Base-by-base conservation (phyloP, 2,888 invertebrate genomes). In the Lydus trimaculatus region DNA sequence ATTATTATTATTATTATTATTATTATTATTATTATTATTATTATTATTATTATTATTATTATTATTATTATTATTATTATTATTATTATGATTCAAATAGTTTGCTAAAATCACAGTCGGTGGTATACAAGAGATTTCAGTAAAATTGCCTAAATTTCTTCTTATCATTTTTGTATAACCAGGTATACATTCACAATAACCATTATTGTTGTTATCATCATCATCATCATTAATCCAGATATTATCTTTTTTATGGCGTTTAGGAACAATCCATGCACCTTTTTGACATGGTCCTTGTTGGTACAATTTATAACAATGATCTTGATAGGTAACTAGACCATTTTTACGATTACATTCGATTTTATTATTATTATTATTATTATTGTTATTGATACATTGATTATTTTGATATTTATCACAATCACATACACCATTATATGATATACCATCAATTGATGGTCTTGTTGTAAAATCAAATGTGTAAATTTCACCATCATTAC, bases 381-480 rank as follows among this genome's bases (percentile, higher is more conserved):
- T 58, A 11, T 70, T 69, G 25, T 64, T 63, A 31, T 72, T 76
- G 81, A 77, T 66, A 81, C 48, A 52, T 23, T 52, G 48, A 23
- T 52, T 20, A 23, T 52, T 52, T 2, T 52, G 20, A 11, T 80
- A 52, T 77, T 81, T 73, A 56, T 77, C 80, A 79, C 95, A 95
- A 9, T 91, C 91, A 78, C 95, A 95, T 61, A 93, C 89, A 0
- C 95, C 95, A 76, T 94, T 93, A 82, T 94, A 94, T 60, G 94
- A 93, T 58, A 94, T 89, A 0, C 94, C 95, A 78, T 94, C 94
- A 1, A 94, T 80, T 0, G 94, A 93, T 0, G 94, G 93, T 1
- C 93, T 85, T 0, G 92, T 91, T 23, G 91, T 91, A 78, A 94
- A 92, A 85, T 95, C 95, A 82, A 94, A 95, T 0, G 94, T 90